Conservation (phyloP, 2,888 invertebrate species). For the Ichneumon xanthorius region DNA sequence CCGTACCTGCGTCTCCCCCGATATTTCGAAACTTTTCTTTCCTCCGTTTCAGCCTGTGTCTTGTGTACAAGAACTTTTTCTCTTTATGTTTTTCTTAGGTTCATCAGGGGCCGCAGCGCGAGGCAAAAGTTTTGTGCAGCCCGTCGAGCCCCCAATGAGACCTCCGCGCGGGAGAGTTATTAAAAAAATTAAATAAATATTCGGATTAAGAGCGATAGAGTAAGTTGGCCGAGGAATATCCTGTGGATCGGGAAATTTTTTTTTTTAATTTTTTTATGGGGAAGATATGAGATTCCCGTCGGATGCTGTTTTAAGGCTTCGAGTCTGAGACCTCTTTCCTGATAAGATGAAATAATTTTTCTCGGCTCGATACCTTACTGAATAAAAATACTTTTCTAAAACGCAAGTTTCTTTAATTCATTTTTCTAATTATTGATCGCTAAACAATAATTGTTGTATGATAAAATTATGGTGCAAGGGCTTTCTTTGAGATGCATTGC, state of each 20-base stretch:
- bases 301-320: no score
- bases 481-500: no score
- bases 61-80: conserved; percentile 21
- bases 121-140: conserved; percentile 54
- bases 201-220: neutral
- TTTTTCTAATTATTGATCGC: no score
- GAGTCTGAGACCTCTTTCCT: no score
- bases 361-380: no score
- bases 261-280: neutral
- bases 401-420: no score
- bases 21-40: conserved; percentile 64
- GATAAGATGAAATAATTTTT: no score
- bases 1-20: conserved; percentile 5
- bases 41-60: neutral
- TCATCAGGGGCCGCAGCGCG: neutral
- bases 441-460: no score
- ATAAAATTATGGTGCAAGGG: no score
- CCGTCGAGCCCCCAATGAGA: conserved; percentile 19
- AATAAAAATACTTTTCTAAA: no score
- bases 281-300: neutral
- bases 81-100: conserved; percentile 64
- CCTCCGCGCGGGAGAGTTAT: neutral
- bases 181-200: conserved; percentile 4
- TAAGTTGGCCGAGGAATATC: neutral
- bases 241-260: neutral